Percentiles rank a stretch among this genome's conserved stretches.
Evolutionary conservation across 2,888 invertebrate species (phyloP).

Genomic region (Dioctria linearis): DNA sequence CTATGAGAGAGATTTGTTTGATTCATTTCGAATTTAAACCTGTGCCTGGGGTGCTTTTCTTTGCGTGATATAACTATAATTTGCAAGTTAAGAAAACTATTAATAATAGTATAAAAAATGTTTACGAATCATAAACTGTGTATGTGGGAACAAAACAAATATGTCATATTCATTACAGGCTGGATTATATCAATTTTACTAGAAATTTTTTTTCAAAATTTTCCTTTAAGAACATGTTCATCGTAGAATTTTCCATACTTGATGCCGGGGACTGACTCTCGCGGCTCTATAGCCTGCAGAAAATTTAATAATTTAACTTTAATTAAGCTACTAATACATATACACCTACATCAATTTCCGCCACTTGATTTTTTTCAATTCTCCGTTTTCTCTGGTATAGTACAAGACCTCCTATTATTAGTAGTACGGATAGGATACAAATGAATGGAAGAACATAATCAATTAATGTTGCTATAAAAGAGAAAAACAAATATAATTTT

Average conservation of each 20-base stretch:
- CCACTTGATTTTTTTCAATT: constrained; percentile 7
- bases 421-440: background rate
- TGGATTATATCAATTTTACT: too few relatives aligned
- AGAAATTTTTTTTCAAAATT: background rate
- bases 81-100: too few relatives aligned
- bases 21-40: too few relatives aligned
- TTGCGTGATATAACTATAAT: too few relatives aligned
- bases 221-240: constrained; percentile 31
- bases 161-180: too few relatives aligned
- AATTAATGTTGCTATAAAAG: constrained; percentile 13
- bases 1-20: too few relatives aligned
- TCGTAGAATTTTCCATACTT: constrained; percentile 36
- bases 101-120: too few relatives aligned
- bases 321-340: background rate
- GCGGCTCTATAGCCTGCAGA: constrained; percentile 1
- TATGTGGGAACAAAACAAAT: too few relatives aligned
- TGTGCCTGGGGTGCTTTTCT: too few relatives aligned
- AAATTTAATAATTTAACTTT: background rate
- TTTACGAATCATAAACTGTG: too few relatives aligned
- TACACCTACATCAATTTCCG: constrained; percentile 25
- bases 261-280: constrained; percentile 7
- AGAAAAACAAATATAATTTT: background rate
- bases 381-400: constrained; percentile 3
- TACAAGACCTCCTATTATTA: constrained; percentile 14
- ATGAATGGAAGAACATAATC: constrained; percentile 16